Evolutionary conservation across 2,113 vertebrate species (phyloP).

Genomic region (Laterallus jamaicensis): DNA sequence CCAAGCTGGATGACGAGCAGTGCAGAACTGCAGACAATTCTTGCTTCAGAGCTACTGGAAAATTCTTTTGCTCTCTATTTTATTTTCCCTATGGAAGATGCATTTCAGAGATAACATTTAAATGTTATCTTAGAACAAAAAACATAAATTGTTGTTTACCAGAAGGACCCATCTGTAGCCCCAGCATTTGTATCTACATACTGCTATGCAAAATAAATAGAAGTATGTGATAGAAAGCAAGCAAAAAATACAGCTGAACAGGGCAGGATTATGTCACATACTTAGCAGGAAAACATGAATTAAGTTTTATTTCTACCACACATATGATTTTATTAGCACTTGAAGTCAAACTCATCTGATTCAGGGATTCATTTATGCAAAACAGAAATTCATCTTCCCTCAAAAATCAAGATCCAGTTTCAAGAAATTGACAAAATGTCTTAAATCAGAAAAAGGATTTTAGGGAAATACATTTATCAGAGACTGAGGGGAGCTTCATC

Average conservation of each 20-base stretch:
- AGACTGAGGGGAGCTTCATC: not conserved
- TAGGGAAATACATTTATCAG: not conserved
- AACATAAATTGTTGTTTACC: not conserved
- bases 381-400: not conserved
- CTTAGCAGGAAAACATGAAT: not conserved
- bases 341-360: not conserved
- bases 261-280: not conserved
- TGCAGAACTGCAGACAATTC: not conserved
- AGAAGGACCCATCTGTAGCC: not conserved
- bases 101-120: not conserved
- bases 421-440: not conserved
- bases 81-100: not conserved
- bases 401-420: not conserved
- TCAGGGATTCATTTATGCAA: not conserved
- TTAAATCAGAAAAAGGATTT: not conserved
- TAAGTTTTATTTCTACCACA: not conserved
- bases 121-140: not conserved
- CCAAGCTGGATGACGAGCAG: not conserved
- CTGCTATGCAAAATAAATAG: not conserved
- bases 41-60: not conserved
- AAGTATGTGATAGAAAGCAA: not conserved
- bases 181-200: not conserved
- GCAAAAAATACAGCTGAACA: not conserved
- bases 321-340: not conserved
- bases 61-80: not conserved